Conservation (phyloP, 2,888 invertebrate genomes). For the Brachypalpus laphriformis region DNA sequence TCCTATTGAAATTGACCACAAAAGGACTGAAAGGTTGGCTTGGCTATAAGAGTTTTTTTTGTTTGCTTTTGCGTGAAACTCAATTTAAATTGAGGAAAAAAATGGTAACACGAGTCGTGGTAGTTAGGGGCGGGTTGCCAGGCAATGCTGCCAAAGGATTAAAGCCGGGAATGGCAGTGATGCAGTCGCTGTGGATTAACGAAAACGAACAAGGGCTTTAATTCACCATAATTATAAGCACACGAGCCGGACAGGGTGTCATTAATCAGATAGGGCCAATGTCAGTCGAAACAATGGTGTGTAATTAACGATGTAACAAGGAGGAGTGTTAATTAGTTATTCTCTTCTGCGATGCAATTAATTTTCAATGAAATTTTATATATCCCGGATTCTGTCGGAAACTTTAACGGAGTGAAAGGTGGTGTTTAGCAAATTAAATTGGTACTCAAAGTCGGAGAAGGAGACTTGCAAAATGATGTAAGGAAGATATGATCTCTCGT, state of each 20-base stretch:
- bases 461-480: too few species aligned
- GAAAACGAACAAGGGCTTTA: neutral
- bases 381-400: neutral
- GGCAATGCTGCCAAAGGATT: neutral
- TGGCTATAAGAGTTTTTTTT: neutral
- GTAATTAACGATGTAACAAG: slow-evolving; percentile 15
- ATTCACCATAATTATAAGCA: slow-evolving; percentile 21
- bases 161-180: neutral
- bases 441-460: too few species aligned
- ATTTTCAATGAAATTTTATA: slow-evolving; percentile 6
- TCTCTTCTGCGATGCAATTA: slow-evolving; percentile 7
- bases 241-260: neutral
- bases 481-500: too few species aligned
- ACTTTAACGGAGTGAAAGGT: neutral
- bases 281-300: slow-evolving; percentile 8
- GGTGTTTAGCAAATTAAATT: neutral
- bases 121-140: neutral
- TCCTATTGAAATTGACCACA: neutral
- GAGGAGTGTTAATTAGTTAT: slow-evolving; percentile 8
- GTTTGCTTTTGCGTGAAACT: neutral
- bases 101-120: neutral
- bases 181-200: neutral
- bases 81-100: neutral
- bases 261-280: slow-evolving; percentile 36
- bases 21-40: neutral